Percentiles rank a stretch among this genome's conserved stretches.
These are phyloP conservation scores for Antheraea mylitta DNA, from an alignment of 1,140 invertebrate genomes.

Conservation along the genomic window DNA sequence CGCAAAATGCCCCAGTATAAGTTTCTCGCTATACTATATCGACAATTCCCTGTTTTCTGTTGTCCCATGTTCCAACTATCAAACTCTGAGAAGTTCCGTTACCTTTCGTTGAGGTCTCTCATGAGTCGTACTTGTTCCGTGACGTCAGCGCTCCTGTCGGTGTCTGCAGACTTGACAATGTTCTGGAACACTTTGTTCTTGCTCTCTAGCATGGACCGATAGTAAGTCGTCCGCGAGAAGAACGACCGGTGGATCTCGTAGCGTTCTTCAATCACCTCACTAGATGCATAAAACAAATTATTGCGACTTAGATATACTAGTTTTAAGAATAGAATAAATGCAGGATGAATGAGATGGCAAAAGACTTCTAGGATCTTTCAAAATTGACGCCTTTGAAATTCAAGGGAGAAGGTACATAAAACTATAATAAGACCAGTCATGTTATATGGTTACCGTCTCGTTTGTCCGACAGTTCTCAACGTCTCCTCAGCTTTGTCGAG, in stretches of 20 bases:
- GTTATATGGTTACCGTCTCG: slow-evolving; percentile 58
- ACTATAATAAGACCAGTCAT: no score
- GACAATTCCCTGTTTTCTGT: no score
- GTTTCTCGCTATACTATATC: no score
- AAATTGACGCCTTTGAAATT: no score
- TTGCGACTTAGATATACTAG: no score
- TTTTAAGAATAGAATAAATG: no score
- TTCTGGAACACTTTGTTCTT: slow-evolving; percentile 96
- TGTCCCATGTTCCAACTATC: no score
- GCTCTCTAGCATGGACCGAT: slow-evolving; percentile 95
- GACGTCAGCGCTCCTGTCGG: slow-evolving; percentile 86
- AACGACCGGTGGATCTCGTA: slow-evolving; percentile 92
- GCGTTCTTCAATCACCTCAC: slow-evolving; percentile 85
- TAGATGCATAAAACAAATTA: slow-evolving; percentile 55
- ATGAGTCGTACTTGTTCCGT: slow-evolving; percentile 85
- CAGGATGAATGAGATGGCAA: no score
- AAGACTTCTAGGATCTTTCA: no score
- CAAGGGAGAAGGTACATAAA: no score
- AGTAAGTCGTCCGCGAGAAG: slow-evolving; percentile 93
- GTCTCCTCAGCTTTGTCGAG: slow-evolving; percentile 89
- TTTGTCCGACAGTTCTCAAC: slow-evolving; percentile 65
- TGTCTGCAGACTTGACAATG: slow-evolving; percentile 88
- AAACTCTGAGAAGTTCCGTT: neutral
- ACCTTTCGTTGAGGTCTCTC: slow-evolving; percentile 87
- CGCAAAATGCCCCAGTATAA: no score